A percentile compares a stretch with the other conserved stretches of the same genome.
Evolutionary conservation across 2,888 invertebrate genomes (phyloP).

Genomic region (Anarsia innoxiella): DNA sequence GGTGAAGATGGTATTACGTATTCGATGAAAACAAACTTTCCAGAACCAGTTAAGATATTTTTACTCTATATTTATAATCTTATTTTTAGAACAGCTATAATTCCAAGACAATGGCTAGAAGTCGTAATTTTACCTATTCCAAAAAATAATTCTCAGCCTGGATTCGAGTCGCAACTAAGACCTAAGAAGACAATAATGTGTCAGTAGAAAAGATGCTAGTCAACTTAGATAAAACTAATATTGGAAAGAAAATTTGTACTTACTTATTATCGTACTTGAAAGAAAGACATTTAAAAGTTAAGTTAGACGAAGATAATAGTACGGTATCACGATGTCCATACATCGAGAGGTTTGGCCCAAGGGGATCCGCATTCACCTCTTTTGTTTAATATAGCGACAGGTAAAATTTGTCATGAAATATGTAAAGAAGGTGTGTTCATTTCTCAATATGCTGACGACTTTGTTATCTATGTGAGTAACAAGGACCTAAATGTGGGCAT

Average conservation of each 20-base stretch:
- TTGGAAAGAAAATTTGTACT: not conserved
- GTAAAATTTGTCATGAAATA: not conserved
- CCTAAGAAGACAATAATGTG: too few relatives aligned
- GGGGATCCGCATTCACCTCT: not conserved
- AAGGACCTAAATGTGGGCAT: not conserved
- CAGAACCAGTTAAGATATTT: not conserved
- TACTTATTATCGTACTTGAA: not conserved
- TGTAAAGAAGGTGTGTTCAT: not conserved
- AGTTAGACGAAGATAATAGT: not conserved
- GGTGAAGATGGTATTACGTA: not conserved
- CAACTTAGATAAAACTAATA: not conserved
- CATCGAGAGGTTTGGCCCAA: not conserved
- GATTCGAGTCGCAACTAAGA: not conserved
- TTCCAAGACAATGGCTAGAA: not conserved
- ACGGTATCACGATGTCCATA: not conserved
- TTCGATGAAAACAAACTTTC: not conserved
- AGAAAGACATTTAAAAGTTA: not conserved
- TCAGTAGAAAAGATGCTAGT: not conserved
- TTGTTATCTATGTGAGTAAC: not conserved
- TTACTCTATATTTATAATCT: not conserved
- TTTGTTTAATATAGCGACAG: not conserved
- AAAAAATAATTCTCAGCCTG: not conserved
- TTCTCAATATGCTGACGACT: not conserved
- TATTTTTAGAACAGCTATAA: not conserved
- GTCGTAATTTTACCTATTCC: not conserved